Conservation (phyloP, 2,888 invertebrate genomes). For the Neoascia interrupta region DNA sequence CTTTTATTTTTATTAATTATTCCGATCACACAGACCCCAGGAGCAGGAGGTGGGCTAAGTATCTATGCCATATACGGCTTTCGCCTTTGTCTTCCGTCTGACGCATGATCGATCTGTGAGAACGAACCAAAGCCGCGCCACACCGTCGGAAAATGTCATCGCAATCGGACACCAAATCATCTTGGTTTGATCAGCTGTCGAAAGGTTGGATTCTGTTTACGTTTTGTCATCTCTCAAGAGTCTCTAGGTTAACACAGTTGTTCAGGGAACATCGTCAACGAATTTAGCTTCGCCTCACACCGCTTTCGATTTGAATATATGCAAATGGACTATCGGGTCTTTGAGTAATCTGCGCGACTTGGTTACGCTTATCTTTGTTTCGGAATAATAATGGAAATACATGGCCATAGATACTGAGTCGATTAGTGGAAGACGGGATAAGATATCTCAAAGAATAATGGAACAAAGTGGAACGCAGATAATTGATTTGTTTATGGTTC, state of each 20-base stretch:
- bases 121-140: constrained; percentile 10
- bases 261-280: constrained; percentile 27
- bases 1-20: constrained; percentile 50
- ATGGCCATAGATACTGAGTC: constrained; percentile 5
- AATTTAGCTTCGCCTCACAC: constrained; percentile 6
- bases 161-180: constrained; percentile 21
- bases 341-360: constrained; percentile 10
- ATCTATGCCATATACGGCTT: neutral
- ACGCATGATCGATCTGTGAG: constrained; percentile 13
- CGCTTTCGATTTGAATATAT: neutral
- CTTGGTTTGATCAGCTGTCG: constrained; percentile 30
- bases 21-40: constrained; percentile 62
- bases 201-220: neutral
- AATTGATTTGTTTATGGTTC: constrained; percentile 37
- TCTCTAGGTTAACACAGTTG: constrained; percentile 37
- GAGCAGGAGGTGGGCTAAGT: constrained; percentile 39
- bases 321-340: constrained; percentile 16
- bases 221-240: neutral
- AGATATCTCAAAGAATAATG: constrained; percentile 7
- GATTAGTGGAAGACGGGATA: constrained; percentile 15
- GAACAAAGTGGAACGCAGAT: constrained; percentile 21
- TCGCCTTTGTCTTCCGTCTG: neutral
- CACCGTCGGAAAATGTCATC: constrained; percentile 11
- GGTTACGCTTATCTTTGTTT: too few relatives aligned
- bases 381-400: too few relatives aligned